Evolutionary conservation across 64 coral and sea anemone species (phyloP).

Genomic region (Montipora capricornis): DNA sequence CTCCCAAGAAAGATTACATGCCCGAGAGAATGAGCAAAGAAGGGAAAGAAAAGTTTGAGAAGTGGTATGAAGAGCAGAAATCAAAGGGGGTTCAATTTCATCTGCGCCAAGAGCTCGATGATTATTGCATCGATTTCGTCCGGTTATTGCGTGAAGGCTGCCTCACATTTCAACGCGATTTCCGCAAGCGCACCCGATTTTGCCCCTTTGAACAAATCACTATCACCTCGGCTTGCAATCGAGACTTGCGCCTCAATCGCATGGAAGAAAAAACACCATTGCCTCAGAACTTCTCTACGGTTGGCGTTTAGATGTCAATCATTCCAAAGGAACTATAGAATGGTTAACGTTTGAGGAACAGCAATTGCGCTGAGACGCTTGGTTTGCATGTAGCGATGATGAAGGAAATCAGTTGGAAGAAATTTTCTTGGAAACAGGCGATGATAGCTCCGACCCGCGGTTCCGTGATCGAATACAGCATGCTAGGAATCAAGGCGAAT

Average conservation of each 20-base stretch:
- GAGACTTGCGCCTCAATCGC: constrained; percentile 9
- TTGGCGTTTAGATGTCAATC: not conserved
- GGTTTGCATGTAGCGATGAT: not conserved
- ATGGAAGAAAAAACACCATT: constrained; percentile 3
- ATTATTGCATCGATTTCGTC: no score
- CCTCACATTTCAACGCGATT: no score
- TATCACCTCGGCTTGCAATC: constrained; percentile 56
- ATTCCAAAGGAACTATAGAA: no score
- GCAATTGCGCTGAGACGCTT: not conserved
- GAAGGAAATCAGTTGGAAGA: not conserved
- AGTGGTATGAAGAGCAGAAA: no score
- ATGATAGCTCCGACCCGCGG: no score
- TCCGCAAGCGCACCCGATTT: no score
- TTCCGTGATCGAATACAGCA: not conserved
- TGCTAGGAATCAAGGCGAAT: constrained; percentile 13
- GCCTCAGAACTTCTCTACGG: constrained; percentile 12
- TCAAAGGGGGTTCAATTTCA: no score
- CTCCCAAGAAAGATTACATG: no score
- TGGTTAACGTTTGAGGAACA: not conserved
- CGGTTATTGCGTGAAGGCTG: no score
- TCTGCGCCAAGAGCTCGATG: not conserved
- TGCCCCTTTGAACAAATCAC: not conserved
- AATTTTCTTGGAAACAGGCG: not conserved
- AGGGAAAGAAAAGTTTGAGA: no score
- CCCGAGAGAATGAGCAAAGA: no score